phyloP scores from a whole-genome alignment of 2,797 vertebrate species.

The Poeciliopsis turneri region DNA sequence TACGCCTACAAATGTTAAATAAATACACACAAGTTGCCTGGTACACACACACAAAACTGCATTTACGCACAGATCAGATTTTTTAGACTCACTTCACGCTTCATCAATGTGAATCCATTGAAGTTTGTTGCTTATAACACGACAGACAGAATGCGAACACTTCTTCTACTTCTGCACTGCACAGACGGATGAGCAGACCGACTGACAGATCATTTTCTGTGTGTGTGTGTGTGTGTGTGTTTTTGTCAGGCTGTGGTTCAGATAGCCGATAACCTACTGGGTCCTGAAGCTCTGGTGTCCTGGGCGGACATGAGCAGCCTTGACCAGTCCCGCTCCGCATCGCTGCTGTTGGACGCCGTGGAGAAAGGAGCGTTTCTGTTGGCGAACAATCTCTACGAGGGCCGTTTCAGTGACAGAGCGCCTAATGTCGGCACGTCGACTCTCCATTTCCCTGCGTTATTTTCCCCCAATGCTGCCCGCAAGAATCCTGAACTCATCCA shows the following conservation, averaged over 20 bases:
- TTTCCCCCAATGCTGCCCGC: neutral
- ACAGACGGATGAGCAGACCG: slow-evolving; percentile 11
- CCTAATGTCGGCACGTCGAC: slow-evolving; percentile 74
- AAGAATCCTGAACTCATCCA: neutral
- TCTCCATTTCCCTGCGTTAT: neutral
- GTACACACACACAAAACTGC: too few species aligned
- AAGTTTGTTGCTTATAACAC: neutral
- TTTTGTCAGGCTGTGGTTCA: slow-evolving; percentile 72
- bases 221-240: neutral
- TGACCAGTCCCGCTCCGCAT: slow-evolving; percentile 75
- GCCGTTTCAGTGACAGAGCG: slow-evolving; percentile 80
- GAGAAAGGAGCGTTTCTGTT: slow-evolving; percentile 78
- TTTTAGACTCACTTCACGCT: too few species aligned
- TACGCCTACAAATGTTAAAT: too few species aligned
- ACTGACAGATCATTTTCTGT: slow-evolving; percentile 6
- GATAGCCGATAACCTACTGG: slow-evolving; percentile 75
- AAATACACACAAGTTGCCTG: too few species aligned
- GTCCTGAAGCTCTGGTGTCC: slow-evolving; percentile 75
- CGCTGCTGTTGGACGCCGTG: slow-evolving; percentile 73
- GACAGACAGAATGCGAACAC: neutral
- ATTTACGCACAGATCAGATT: too few species aligned
- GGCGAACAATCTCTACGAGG: slow-evolving; percentile 81
- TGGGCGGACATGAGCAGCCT: slow-evolving; percentile 74
- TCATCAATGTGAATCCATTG: neutral
- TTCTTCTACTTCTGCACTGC: neutral